These are phyloP conservation scores for Gavialis gangeticus DNA, from an alignment of 2,113 vertebrate genomes.

Conservation along the genomic window DNA sequence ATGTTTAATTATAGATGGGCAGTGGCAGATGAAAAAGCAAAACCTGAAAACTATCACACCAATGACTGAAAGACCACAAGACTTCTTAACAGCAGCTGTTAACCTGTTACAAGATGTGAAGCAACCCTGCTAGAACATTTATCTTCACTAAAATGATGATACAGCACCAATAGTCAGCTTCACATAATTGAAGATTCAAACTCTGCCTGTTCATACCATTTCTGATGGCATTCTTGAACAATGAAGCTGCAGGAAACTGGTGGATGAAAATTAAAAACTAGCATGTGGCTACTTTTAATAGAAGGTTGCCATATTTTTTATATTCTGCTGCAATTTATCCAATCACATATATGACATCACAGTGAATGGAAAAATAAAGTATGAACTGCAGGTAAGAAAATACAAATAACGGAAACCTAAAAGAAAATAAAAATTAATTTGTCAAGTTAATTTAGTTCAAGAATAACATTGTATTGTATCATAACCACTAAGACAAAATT, in stretches of 20 bases:
- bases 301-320: background rate
- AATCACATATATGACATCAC: background rate
- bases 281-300: background rate
- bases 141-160: background rate
- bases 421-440: background rate
- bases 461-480: background rate
- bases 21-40: fast-evolving
- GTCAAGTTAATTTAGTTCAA: background rate
- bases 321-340: background rate
- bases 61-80: background rate
- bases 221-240: background rate
- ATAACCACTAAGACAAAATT: background rate
- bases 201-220: background rate
- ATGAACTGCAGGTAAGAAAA: background rate
- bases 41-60: background rate
- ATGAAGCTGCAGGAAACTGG: background rate
- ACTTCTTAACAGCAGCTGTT: background rate
- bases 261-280: background rate
- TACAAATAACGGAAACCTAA: background rate
- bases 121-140: background rate
- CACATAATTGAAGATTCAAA: background rate
- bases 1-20: fast-evolving
- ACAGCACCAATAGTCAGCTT: background rate
- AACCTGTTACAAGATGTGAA: background rate
- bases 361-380: background rate